phyloP scores from a whole-genome alignment of 2,888 invertebrate genomes.

The Drosophila gaucha region DNA sequence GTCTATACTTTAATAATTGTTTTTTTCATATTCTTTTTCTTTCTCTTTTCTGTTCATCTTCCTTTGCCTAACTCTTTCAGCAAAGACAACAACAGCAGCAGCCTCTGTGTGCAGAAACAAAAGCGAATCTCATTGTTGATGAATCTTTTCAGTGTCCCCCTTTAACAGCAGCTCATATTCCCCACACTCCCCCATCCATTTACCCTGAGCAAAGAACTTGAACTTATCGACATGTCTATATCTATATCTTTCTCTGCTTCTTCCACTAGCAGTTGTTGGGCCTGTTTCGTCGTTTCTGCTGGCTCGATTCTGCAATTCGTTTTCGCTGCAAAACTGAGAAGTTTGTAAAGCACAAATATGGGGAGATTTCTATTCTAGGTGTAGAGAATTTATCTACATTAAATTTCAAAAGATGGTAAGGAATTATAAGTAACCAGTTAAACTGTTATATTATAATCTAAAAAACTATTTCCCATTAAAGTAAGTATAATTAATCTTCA shows the following conservation, averaged over 20 bases:
- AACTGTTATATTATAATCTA: background rate
- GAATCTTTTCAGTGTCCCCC: conserved; percentile 28
- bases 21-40: background rate
- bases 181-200: background rate
- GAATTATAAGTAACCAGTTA: background rate
- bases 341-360: background rate
- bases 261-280: conserved; percentile 14
- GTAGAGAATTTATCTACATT: background rate
- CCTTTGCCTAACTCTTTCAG: conserved; percentile 13
- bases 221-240: conserved; percentile 42
- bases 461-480: background rate
- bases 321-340: conserved; percentile 2
- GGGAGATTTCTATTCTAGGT: background rate
- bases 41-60: conserved; percentile 1
- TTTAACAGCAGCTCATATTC: background rate
- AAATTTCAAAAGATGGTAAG: conserved; percentile 1
- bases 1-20: conserved; percentile 11
- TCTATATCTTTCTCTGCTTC: conserved; percentile 16
- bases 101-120: conserved; percentile 37
- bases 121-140: conserved; percentile 55
- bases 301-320: conserved; percentile 6
- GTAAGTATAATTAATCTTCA: background rate
- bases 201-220: conserved; percentile 10
- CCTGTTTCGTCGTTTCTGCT: background rate
- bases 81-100: conserved; percentile 14